Conservation (phyloP, 2,797 vertebrate genomes). For the Cossypha polioptera region DNA sequence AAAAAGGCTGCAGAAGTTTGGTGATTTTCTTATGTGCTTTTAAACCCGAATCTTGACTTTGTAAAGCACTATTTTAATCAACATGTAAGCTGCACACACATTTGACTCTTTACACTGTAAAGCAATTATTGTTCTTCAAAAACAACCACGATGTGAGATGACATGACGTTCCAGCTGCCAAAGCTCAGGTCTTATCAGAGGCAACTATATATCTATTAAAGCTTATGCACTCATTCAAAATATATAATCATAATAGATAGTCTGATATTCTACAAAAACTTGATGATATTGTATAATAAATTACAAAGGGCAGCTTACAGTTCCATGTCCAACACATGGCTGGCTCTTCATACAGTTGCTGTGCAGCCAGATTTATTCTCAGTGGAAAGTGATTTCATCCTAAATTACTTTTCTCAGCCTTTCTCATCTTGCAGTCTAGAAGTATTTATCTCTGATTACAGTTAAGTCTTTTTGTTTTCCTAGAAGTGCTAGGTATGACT, state of each 20-base stretch:
- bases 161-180: not conserved
- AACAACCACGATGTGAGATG: not conserved
- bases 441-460: not conserved
- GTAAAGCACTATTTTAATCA: not conserved
- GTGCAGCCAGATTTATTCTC: not conserved
- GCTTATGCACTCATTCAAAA: not conserved
- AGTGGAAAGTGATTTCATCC: not conserved
- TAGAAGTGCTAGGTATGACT: not conserved
- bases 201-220: not conserved
- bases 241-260: not conserved
- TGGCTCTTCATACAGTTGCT: not conserved
- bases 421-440: not conserved
- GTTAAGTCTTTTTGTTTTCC: not conserved
- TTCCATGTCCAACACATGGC: not conserved
- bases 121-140: not conserved
- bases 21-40: not conserved
- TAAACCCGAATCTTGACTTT: not conserved
- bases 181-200: not conserved
- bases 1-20: not conserved
- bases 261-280: not conserved
- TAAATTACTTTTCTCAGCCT: not conserved
- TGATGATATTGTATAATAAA: not conserved
- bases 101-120: not conserved
- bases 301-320: not conserved
- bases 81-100: not conserved